Base-by-base conservation (phyloP, 2,113 vertebrate genomes). In the Atractosteus spatula region DNA sequence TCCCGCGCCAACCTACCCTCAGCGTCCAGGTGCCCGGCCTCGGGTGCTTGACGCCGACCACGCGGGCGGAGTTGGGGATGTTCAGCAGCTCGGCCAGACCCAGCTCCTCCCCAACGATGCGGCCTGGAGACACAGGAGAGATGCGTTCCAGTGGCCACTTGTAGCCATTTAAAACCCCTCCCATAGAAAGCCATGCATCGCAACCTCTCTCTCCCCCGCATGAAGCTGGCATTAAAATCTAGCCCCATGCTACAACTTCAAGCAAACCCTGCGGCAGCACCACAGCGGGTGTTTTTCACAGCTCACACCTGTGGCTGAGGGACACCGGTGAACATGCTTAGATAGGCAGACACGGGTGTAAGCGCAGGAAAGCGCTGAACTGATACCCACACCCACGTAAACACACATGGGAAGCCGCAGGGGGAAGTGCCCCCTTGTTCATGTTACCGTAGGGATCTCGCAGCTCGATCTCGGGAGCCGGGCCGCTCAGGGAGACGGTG, bases 401-500 rank as follows among this genome's bases (percentile, higher is more conserved):
- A 3, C 66, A 74, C 7, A n/a, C 74, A 3, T 63, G 44, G 29
- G 29, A 29, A 29, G 29, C n/a, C n/a, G n/a, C n/a, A n/a, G n/a
- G n/a, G n/a, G 29, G 29, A 29, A 29, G 29, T 29, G 10, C 2
- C 3, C 11, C 54, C 7, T 44, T 66, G 43, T 61, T 11, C 29
- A 29, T 29, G 29, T 29, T 91, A 97, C 96, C 96, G 71, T 91
- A 72, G 0, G 96, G 95, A 79, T 97, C 96, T 4, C 14, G 80
- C 71, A 97, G 91, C 83, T 93, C 88, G 0, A 98, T 94, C 68
- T 85, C 80, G 0, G 96, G 96, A 0, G 90, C 90, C 0, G 95
- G 95, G 16, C 96, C 96, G 0, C 96, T 98, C 73, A 98, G 85
- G 1, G 96, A 95, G 77, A 98, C 88, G 0, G 96, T 97, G 85